These are phyloP conservation scores for Stenotaenia linearis DNA, from an alignment of 2,888 invertebrate genomes.

Conservation along the genomic window DNA sequence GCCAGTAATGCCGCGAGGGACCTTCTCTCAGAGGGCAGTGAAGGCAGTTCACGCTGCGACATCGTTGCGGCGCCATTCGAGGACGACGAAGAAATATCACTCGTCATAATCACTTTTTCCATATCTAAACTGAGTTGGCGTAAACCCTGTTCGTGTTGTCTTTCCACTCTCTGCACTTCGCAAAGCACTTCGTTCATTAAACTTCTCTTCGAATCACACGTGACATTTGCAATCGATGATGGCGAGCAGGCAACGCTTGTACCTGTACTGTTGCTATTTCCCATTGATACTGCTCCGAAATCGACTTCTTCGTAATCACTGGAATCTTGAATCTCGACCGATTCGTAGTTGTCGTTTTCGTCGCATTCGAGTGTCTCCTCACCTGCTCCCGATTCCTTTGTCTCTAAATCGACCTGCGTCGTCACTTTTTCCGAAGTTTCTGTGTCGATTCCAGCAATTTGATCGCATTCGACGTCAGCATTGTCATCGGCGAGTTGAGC, in stretches of 20 bases:
- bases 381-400: neutral
- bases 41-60: neutral
- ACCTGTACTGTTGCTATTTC: neutral
- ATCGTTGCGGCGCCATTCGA: neutral
- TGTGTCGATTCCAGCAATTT: neutral
- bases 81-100: too few species aligned
- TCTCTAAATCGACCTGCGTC: neutral
- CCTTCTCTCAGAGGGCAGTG: neutral
- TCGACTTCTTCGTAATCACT: neutral
- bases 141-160: constrained; percentile 71
- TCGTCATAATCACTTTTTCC: constrained; percentile 84
- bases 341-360: too few species aligned
- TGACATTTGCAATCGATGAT: neutral
- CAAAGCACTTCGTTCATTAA: constrained; percentile 56
- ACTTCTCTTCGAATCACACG: neutral
- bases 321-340: too few species aligned
- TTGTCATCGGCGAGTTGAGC: neutral
- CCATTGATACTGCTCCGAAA: neutral
- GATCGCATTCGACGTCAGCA: neutral
- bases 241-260: neutral
- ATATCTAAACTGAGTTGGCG: constrained; percentile 81
- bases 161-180: constrained; percentile 76
- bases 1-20: neutral
- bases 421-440: neutral
- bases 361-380: too few species aligned